Evolutionary conservation across 1,140 invertebrate genomes (phyloP).

Genomic region (Streblospio benedicti): DNA sequence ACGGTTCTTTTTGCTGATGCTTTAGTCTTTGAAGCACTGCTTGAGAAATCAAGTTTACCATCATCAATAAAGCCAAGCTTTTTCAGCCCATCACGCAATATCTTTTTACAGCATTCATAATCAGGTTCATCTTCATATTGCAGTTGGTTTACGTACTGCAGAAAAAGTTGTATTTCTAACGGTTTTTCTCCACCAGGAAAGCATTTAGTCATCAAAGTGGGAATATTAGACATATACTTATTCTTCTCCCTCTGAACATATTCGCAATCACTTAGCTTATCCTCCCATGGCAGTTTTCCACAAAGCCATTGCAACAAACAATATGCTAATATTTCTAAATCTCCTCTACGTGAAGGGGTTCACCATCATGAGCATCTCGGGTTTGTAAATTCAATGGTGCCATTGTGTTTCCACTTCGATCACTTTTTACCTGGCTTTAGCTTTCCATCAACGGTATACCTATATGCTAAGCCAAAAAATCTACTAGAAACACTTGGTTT

Average conservation of each 20-base stretch:
- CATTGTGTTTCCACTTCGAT: constrained; percentile 83
- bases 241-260: constrained; percentile 34
- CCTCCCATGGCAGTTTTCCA: constrained; percentile 78
- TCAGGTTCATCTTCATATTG: constrained; percentile 64
- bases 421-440: constrained; percentile 84
- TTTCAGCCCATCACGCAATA: constrained; percentile 53
- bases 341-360: constrained; percentile 82
- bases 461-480: constrained; percentile 86
- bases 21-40: no score
- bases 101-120: constrained; percentile 60
- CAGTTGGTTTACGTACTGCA: constrained; percentile 62
- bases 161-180: no score
- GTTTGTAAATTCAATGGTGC: constrained; percentile 90
- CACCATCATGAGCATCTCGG: constrained; percentile 92
- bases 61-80: no score
- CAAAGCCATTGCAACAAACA: constrained; percentile 90
- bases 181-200: no score
- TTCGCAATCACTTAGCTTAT: constrained; percentile 29
- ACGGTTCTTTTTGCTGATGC: no score
- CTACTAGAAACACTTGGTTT: constrained; percentile 73
- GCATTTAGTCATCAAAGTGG: no score
- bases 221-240: no score
- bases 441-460: constrained; percentile 64
- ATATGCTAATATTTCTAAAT: constrained; percentile 89
- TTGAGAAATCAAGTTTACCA: no score